Base-by-base conservation (phyloP, 2,888 invertebrate species). In the Alloplasta piceator region DNA sequence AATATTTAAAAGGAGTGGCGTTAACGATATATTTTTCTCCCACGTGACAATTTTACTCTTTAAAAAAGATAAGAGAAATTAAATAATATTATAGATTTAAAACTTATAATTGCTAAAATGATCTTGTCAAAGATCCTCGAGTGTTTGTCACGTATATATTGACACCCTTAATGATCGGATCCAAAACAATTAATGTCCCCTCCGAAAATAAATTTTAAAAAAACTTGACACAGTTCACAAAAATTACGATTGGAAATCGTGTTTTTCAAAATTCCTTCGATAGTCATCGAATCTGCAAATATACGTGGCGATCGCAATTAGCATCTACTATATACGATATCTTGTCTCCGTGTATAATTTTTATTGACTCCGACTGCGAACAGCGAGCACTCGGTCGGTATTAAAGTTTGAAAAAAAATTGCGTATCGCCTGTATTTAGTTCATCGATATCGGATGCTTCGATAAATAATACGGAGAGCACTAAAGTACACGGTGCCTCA, bases 391-490 rank as follows among this genome's bases (percentile, higher is more conserved):
- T 6, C 46, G 36, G 14, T 14, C 38, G 6, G 52, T n/a, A 52
- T 12, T 10, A 41, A 58, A 60, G 9, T 14, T 4, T 41, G 61
- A 71, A 64, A 66, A 36, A 39, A 63, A 72, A n/a, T 48, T 43
- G 43, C 12, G 10, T 68, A 64, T 73, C 67, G 60, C 70, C 39
- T n/a, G 50, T 61, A 60, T 64, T 26, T 67, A 43, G 46, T 39
- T 58, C 10, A 26, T n/a, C 66, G 66, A 67, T 71, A 72, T 71
- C 58, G n/a, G 16, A 52, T 48, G 55, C 67, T 26, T 52, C 71
- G 60, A 81, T 81, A 74, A 81, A 78, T 78, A 71, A 78, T 74
- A 16, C 9, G 39, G 16, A 55, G 63, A 9, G 50, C 74, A 75
- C 67, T 60, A 41, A 75, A 75, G 66, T 67, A 75, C 50, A 41